phyloP scores from a whole-genome alignment of 2,888 invertebrate genomes.

The Acanthococcus lagerstroemiae region DNA sequence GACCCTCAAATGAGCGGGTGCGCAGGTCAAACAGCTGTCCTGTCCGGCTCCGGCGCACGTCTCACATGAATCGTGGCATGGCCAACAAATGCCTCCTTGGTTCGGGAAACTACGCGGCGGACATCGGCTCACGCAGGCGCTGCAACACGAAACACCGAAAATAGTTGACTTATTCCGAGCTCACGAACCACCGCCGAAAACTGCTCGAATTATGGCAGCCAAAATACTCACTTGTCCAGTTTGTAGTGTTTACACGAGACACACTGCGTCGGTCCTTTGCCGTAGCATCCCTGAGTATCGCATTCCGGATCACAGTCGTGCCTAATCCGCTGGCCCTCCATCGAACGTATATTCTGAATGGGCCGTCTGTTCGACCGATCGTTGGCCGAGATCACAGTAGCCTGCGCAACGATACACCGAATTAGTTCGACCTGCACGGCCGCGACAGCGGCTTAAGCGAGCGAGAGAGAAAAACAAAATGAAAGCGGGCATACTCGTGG shows the following conservation, averaged over 20 bases:
- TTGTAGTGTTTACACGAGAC: constrained; percentile 70
- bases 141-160: constrained; percentile 41
- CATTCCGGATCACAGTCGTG: constrained; percentile 76
- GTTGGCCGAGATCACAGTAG: constrained; percentile 56
- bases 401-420: too few species aligned
- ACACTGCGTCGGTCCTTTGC: constrained; percentile 73
- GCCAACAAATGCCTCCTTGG: constrained; percentile 69
- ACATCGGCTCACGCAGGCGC: constrained; percentile 73
- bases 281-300: constrained; percentile 75
- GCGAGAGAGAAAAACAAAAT: too few species aligned
- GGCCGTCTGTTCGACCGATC: constrained; percentile 35
- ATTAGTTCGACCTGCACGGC: too few species aligned
- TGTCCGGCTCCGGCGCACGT: constrained; percentile 80
- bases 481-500: neutral
- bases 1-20: constrained; percentile 70
- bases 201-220: neutral
- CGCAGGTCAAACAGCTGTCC: constrained; percentile 74
- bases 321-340: constrained; percentile 43
- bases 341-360: constrained; percentile 36
- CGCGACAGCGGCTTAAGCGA: too few species aligned
- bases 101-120: constrained; percentile 75
- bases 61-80: constrained; percentile 80
- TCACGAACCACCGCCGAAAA: neutral
- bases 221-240: constrained; percentile 58
- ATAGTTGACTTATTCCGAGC: neutral